phyloP scores from a whole-genome alignment of 2,113 vertebrate genomes.

The Megaptera novaeangliae region DNA sequence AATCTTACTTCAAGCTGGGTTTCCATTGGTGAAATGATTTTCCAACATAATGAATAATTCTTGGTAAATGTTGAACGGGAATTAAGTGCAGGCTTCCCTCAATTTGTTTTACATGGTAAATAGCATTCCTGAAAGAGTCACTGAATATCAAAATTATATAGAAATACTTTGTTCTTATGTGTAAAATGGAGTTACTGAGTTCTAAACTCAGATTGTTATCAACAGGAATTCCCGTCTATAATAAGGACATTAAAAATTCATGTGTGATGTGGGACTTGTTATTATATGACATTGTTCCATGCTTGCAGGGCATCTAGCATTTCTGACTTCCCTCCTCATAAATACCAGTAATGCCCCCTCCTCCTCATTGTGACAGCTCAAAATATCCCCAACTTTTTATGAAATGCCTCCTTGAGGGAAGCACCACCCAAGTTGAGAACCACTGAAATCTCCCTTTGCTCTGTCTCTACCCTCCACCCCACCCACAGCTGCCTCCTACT shows the following conservation, averaged over 20 bases:
- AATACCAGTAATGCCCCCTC: not conserved
- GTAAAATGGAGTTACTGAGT: not conserved
- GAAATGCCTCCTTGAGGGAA: not conserved
- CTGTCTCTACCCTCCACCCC: not conserved
- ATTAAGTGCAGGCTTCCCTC: not conserved
- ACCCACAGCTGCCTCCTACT: not conserved
- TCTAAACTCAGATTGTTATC: not conserved
- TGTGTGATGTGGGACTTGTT: not conserved
- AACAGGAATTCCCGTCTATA: not conserved
- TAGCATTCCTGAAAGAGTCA: not conserved
- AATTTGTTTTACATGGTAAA: not conserved
- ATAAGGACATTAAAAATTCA: not conserved
- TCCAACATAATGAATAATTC: not conserved
- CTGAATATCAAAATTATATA: not conserved
- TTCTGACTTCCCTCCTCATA: not conserved
- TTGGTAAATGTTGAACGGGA: conserved; percentile 1
- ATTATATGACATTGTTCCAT: not conserved
- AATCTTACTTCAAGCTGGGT: not conserved
- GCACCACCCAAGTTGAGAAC: not conserved
- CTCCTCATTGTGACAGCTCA: not conserved
- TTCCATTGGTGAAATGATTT: conserved; percentile 22
- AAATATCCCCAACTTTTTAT: not conserved
- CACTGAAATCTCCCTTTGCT: not conserved
- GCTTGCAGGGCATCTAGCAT: not conserved
- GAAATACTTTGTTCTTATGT: not conserved